A percentile compares a stretch with the other conserved stretches of the same genome.
These are phyloP conservation scores for Nanorana parkeri DNA, from an alignment of 2,113 vertebrate genomes.

Conservation along the genomic window DNA sequence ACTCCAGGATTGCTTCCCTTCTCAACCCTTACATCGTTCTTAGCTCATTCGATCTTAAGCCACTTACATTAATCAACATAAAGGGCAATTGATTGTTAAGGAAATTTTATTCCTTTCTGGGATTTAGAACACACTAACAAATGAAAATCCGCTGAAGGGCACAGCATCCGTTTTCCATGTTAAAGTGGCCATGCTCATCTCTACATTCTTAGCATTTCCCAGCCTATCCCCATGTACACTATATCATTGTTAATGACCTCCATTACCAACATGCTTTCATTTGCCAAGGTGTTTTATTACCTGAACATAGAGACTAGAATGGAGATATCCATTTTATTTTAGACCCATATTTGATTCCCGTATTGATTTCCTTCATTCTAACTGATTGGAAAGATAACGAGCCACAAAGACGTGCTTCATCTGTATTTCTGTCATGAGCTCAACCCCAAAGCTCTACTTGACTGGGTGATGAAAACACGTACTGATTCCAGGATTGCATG, in stretches of 20 bases:
- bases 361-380: conserved; percentile 36
- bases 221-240: not conserved
- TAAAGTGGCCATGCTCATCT: not conserved
- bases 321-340: conserved; percentile 3
- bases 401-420: not conserved
- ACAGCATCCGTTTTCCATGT: not conserved
- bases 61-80: not conserved
- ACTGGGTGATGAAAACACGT: too few relatives aligned
- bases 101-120: not conserved
- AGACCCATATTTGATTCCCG: conserved; percentile 25
- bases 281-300: not conserved
- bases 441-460: too few relatives aligned
- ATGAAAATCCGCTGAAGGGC: not conserved
- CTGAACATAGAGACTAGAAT: not conserved
- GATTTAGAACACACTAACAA: not conserved
- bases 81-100: conserved; percentile 19
- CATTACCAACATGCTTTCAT: not conserved
- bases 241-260: not conserved
- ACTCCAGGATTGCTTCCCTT: not conserved
- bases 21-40: not conserved
- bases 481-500: too few relatives aligned
- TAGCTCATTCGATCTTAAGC: not conserved
- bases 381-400: conserved; percentile 7
- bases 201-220: not conserved
- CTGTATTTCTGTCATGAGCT: not conserved